These are phyloP conservation scores for Limnephilus auricula DNA, from an alignment of 2,888 invertebrate genomes.

Conservation along the genomic window DNA sequence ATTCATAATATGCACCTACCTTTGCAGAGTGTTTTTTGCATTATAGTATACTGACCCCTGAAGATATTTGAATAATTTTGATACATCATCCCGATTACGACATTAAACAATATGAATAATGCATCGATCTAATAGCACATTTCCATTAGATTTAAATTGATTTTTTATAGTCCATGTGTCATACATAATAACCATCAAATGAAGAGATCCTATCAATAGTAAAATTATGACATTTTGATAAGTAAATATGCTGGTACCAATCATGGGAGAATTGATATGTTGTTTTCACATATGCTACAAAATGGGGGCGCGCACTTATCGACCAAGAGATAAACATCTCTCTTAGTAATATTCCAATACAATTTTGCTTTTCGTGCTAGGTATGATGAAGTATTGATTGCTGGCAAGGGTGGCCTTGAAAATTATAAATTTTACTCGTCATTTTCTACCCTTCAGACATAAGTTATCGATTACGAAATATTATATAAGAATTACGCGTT, in stretches of 20 bases:
- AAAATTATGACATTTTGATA: constrained; percentile 64
- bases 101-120: constrained; percentile 19
- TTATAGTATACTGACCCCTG: neutral
- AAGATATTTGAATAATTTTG: constrained; percentile 23
- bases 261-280: constrained; percentile 54
- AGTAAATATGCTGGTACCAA: constrained; percentile 63
- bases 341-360: neutral
- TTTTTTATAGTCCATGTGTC: constrained; percentile 35
- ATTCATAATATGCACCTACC: neutral
- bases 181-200: constrained; percentile 38
- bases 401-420: constrained; percentile 11
- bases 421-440: constrained; percentile 18
- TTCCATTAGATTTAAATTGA: constrained; percentile 23
- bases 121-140: neutral
- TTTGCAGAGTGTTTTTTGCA: neutral
- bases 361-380: neutral
- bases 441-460: neutral
- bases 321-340: constrained; percentile 33
- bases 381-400: constrained; percentile 32
- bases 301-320: constrained; percentile 33
- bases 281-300: constrained; percentile 19
- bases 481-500: neutral
- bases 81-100: neutral
- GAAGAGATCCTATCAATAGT: constrained; percentile 47
- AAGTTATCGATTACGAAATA: neutral